Percentiles rank a stretch among this genome's conserved stretches.
Evolutionary conservation across 2,888 invertebrate species (phyloP).

Genomic region (Dasysyrphus albostriatus): DNA sequence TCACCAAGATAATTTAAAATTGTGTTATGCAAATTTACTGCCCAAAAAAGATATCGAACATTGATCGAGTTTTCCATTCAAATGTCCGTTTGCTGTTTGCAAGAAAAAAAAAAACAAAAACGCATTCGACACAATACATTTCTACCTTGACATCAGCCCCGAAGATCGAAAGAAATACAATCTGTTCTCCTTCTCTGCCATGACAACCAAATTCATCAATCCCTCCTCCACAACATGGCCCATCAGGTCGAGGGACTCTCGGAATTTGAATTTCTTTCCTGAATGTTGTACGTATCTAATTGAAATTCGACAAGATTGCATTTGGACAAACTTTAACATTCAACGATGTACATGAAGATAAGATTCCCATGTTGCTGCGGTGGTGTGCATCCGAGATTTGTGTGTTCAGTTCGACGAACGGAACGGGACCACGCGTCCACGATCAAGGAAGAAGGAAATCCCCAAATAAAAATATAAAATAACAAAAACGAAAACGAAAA

Average conservation of each 20-base stretch:
- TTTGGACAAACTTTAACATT: conserved; percentile 54
- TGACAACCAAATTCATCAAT: conserved; percentile 41
- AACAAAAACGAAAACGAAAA: conserved; percentile 3
- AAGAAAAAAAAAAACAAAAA: conserved; percentile 24
- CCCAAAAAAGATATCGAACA: neutral
- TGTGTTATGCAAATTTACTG: conserved; percentile 44
- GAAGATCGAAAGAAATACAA: conserved; percentile 59
- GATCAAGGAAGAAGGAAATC: conserved; percentile 71
- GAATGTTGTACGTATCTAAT: conserved; percentile 56
- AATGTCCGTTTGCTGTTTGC: conserved; percentile 35
- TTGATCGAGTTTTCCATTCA: conserved; percentile 41
- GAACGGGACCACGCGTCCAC: conserved; percentile 38
- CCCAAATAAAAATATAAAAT: conserved; percentile 32
- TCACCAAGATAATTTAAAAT: conserved; percentile 7
- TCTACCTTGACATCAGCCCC: conserved; percentile 55
- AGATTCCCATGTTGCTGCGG: conserved; percentile 40
- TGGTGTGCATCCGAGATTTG: conserved; percentile 56
- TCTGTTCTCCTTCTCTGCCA: conserved; percentile 9
- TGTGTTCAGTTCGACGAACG: conserved; percentile 18
- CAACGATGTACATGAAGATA: conserved; percentile 61
- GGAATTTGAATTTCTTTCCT: conserved; percentile 23
- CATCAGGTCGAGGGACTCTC: conserved; percentile 9
- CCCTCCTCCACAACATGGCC: conserved; percentile 1
- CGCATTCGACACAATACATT: conserved; percentile 55
- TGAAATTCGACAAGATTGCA: conserved; percentile 72